Evolutionary conservation across 2,113 vertebrate species (phyloP).

Genomic region (Saimiri boliviensis): DNA sequence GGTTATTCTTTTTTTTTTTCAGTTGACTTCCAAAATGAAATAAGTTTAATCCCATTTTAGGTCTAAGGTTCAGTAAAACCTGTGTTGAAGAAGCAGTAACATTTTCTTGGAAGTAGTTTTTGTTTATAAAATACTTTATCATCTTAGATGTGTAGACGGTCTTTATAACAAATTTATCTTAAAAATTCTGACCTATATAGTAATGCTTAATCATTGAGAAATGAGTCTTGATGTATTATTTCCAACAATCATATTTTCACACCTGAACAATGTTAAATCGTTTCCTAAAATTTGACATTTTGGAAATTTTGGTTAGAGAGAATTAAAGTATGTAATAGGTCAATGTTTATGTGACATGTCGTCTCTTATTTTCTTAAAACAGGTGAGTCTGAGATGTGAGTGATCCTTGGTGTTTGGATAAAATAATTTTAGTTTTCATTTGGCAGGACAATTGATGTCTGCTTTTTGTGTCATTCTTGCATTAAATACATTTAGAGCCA

Average conservation of each 20-base stretch:
- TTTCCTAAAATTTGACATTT: slow-evolving; percentile 47
- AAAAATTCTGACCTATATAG: not conserved
- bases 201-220: not conserved
- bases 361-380: not conserved
- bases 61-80: not conserved
- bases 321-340: slow-evolving; percentile 31
- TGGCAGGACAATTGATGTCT: slow-evolving; percentile 6
- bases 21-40: not conserved
- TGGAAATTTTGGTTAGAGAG: not conserved
- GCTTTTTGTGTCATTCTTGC: slow-evolving; percentile 1
- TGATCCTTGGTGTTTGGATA: slow-evolving; percentile 16
- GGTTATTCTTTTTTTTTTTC: not conserved
- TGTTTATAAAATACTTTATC: not conserved
- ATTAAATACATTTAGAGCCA: slow-evolving; percentile 24
- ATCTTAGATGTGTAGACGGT: not conserved
- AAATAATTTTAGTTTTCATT: not conserved
- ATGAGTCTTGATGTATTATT: slow-evolving; percentile 31
- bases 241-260: not conserved
- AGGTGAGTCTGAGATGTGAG: not conserved
- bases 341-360: not conserved
- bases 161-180: slow-evolving; percentile 6
- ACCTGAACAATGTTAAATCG: slow-evolving; percentile 10
- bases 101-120: not conserved
- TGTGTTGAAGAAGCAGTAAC: not conserved
- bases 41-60: slow-evolving; percentile 23